phyloP scores from a whole-genome alignment of 1,140 invertebrate species.

The Drosophila erecta region DNA sequence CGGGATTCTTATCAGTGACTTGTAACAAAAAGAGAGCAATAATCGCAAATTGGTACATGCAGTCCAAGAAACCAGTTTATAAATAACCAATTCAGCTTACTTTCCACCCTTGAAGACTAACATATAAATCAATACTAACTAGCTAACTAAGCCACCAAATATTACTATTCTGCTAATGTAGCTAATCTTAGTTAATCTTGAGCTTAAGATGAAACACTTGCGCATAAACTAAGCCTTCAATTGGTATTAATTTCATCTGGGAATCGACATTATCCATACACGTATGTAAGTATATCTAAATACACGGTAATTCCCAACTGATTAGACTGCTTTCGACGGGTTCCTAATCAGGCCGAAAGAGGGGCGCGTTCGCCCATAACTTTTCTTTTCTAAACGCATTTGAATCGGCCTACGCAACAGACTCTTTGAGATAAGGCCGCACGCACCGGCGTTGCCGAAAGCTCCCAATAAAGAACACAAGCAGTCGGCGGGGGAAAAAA shows the following conservation, averaged over 20 bases:
- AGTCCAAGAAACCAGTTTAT: background rate
- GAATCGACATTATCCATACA: background rate
- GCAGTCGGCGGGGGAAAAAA: constrained; percentile 54
- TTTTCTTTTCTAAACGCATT: constrained; percentile 76
- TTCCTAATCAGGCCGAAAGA: constrained; percentile 21
- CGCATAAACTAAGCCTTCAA: too few species aligned
- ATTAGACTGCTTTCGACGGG: constrained; percentile 17
- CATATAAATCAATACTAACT: too few species aligned
- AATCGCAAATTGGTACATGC: too few species aligned
- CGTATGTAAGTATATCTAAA: background rate
- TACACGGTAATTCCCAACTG: constrained; percentile 12
- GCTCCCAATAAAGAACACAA: constrained; percentile 37
- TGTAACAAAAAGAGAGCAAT: background rate
- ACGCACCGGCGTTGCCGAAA: constrained; percentile 42
- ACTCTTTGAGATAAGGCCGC: constrained; percentile 52
- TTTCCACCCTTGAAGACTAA: background rate
- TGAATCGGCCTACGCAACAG: constrained; percentile 63
- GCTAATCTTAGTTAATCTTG: too few species aligned
- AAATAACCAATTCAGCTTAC: too few species aligned
- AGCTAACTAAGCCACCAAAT: too few species aligned
- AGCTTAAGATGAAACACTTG: too few species aligned
- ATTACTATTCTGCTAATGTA: too few species aligned
- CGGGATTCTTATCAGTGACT: constrained; percentile 15
- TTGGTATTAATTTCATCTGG: background rate
- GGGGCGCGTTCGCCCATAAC: constrained; percentile 47